Evolutionary conservation across 1,140 invertebrate species (phyloP).

Genomic region (Caerostris darwini): DNA sequence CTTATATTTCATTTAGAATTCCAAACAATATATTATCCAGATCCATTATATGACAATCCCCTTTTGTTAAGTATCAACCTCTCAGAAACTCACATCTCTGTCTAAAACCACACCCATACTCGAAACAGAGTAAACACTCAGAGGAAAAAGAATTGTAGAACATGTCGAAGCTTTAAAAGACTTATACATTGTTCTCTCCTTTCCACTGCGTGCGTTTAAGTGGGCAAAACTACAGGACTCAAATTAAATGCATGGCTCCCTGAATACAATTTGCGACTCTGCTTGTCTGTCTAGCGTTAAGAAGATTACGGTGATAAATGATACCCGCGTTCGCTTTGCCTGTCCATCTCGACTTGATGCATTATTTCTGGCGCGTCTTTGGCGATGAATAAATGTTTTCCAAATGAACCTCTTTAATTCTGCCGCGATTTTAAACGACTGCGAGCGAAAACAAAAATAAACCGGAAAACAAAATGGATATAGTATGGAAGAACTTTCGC

Average conservation of each 20-base stretch:
- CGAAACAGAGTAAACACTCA: slow-evolving; percentile 9
- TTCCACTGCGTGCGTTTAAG: slow-evolving; percentile 35
- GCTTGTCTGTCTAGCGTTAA: slow-evolving; percentile 34
- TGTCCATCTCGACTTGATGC: slow-evolving; percentile 31
- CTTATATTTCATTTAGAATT: no score
- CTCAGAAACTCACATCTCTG: background rate
- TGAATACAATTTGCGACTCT: slow-evolving; percentile 59
- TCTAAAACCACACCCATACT: background rate
- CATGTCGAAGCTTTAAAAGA: background rate
- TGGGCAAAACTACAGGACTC: slow-evolving; percentile 62
- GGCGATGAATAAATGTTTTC: slow-evolving; percentile 75
- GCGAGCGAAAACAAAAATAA: background rate
- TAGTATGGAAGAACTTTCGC: background rate
- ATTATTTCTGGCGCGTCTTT: slow-evolving; percentile 69
- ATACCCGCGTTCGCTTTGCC: background rate
- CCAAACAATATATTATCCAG: background rate
- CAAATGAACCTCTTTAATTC: slow-evolving; percentile 50
- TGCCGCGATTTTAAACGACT: slow-evolving; percentile 5
- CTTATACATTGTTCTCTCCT: slow-evolving; percentile 14
- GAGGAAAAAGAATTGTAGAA: background rate
- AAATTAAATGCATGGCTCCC: slow-evolving; percentile 72
- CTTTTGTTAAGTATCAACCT: background rate
- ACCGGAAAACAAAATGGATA: background rate
- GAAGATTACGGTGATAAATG: slow-evolving; percentile 68
- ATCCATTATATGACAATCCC: background rate